Conservation (phyloP, 2,113 vertebrate species). For the Phylloscopus trochiloides region DNA sequence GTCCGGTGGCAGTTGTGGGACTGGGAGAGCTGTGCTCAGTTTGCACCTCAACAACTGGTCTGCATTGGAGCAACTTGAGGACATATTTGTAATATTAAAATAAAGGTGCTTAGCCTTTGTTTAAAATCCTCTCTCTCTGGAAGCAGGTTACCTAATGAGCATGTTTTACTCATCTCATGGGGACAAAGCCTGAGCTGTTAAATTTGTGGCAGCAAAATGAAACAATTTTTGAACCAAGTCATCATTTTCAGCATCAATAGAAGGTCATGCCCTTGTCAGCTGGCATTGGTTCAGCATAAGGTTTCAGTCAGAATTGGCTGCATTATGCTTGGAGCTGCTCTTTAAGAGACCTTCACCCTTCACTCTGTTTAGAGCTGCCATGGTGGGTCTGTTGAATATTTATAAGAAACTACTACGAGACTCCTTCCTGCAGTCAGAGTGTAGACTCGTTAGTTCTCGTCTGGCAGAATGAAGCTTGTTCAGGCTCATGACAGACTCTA, state of each 20-base stretch:
- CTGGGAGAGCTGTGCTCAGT: neutral
- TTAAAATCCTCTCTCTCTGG: neutral
- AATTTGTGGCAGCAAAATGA: neutral
- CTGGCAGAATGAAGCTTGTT: neutral
- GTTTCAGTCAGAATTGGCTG: neutral
- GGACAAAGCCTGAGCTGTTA: neutral
- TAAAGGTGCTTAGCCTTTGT: neutral
- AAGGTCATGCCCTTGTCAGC: constrained; percentile 32
- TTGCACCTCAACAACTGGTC: neutral
- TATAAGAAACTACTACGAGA: neutral
- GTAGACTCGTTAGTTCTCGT: neutral
- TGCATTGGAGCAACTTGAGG: neutral
- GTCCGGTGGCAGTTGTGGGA: neutral
- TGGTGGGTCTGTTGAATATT: constrained; percentile 13
- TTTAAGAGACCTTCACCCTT: constrained; percentile 28
- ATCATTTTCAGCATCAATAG: constrained; percentile 10
- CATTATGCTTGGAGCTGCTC: neutral
- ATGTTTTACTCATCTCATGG: neutral
- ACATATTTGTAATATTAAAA: neutral
- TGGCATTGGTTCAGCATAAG: neutral
- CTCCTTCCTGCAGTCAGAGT: neutral
- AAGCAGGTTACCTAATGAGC: neutral
- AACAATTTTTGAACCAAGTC: constrained; percentile 11
- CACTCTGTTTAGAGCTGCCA: neutral
- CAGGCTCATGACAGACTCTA: neutral